Base-by-base conservation (phyloP, 1,140 invertebrate species). In the Drosophila repletoides region DNA sequence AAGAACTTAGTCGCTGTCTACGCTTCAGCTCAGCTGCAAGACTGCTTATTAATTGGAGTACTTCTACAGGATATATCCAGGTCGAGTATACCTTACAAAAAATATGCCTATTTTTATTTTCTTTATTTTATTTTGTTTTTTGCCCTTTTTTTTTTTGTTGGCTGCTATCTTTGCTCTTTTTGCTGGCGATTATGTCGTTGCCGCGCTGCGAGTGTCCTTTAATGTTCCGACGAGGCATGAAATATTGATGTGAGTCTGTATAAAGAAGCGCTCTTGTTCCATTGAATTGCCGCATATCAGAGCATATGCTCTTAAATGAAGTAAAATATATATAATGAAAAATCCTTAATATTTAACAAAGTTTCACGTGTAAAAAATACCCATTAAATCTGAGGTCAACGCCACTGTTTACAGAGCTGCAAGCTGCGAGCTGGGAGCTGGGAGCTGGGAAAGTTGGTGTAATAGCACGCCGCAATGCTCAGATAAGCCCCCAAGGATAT, bases 211-310 rank as follows among this genome's bases (percentile, higher is more conserved):
- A 61, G 24, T 53, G 51, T 70, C 52, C 52, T 65, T 70, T 70
- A 56, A 56, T 65, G 60, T 61, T 53, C 43, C 58, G 38, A 9
- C 59, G 72, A 52, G 58, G 40, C 75, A 72, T 84, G 71, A 86
- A 84, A 86, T 84, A 84, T 86, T 86, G 61, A 84, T 79, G 74
- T 26, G 33, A 29, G 34, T 46, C 40, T 33, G 38, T 24, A 14
- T 29, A 26, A 22, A 4, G n/a, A 15, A 17, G 14, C 14, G 15
- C 0, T 22, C 10, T 34, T 36, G 43, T 45, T 33, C 21, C 36
- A 64, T 65, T 45, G 38, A 60, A 21, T 60, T 43, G 6, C 26
- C 2, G 6, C 29, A 34, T 19, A 5, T n/a, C n/a, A n/a, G n/a
- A 33, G 26, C 45, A 6, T 21, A 48, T 45, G 36, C 56, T 33